phyloP scores from a whole-genome alignment of 1,140 invertebrate genomes.

The Cydia strobilella region DNA sequence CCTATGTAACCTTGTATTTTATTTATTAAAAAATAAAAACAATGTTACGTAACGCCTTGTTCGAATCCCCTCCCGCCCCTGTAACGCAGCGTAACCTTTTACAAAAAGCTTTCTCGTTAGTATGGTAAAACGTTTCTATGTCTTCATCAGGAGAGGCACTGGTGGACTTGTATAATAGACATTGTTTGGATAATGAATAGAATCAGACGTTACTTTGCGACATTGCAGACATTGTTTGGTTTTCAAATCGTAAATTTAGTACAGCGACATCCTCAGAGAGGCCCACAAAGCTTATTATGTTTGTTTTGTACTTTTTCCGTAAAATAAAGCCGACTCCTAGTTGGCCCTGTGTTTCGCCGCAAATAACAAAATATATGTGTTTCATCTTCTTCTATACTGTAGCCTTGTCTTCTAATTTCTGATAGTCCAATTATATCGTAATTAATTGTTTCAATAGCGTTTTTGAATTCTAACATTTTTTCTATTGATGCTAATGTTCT shows the following conservation, averaged over 20 bases:
- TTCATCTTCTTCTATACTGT: neutral
- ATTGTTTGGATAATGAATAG: too few species aligned
- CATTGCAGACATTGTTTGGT: neutral
- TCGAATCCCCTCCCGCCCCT: too few species aligned
- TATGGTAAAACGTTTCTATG: neutral
- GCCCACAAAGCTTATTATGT: neutral
- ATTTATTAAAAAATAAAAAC: too few species aligned
- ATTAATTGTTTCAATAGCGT: neutral
- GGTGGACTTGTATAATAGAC: neutral
- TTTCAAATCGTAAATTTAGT: neutral
- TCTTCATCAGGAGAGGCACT: neutral
- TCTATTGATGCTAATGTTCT: too few species aligned
- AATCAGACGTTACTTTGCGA: too few species aligned
- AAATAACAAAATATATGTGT: neutral
- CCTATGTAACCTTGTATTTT: too few species aligned
- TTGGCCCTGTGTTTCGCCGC: neutral
- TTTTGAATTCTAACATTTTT: too few species aligned
- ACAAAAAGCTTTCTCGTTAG: neutral
- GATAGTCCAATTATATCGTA: neutral
- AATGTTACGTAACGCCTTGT: too few species aligned
- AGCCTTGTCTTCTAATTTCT: neutral
- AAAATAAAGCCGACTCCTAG: neutral
- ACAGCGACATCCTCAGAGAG: neutral
- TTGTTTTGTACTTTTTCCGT: neutral
- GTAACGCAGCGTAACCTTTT: too few species aligned